These are phyloP conservation scores for Danaus melanippus DNA, from an alignment of 1,140 invertebrate species.

Conservation along the genomic window DNA sequence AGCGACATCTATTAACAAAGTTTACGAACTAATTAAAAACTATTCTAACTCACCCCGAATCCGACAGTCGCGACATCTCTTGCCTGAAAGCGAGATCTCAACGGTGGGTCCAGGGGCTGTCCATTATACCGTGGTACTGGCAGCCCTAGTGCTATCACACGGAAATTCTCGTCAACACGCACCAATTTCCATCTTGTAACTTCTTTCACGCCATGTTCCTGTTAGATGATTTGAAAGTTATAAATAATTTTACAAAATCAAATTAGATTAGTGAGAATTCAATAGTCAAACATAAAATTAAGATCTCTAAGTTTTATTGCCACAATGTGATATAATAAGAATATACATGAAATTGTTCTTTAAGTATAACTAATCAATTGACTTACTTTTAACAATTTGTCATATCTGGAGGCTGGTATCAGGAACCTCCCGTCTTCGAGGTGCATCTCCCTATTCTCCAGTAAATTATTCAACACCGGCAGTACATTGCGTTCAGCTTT, in stretches of 20 bases:
- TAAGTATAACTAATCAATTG: background rate
- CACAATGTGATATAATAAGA: constrained; percentile 2
- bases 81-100: constrained; percentile 95
- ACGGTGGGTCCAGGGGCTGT: constrained; percentile 95
- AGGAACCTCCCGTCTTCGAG: constrained; percentile 97
- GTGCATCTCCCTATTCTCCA: constrained; percentile 99
- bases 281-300: constrained; percentile 1
- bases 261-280: too few species aligned
- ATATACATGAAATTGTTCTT: background rate
- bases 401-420: constrained; percentile 89
- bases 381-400: constrained; percentile 87
- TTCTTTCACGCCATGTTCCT: constrained; percentile 85
- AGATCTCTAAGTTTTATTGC: background rate
- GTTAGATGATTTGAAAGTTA: constrained; percentile 4
- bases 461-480: constrained; percentile 96
- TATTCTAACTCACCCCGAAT: constrained; percentile 68
- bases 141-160: constrained; percentile 91
- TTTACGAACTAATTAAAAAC: background rate
- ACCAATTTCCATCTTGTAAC: constrained; percentile 90
- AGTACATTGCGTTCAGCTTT: constrained; percentile 98
- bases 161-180: constrained; percentile 91
- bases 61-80: constrained; percentile 83
- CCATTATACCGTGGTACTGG: constrained; percentile 92
- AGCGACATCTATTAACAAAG: background rate
- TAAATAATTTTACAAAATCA: too few species aligned